Evolutionary conservation across 2,888 invertebrate species (phyloP).

Genomic region (Aradus depressus): DNA sequence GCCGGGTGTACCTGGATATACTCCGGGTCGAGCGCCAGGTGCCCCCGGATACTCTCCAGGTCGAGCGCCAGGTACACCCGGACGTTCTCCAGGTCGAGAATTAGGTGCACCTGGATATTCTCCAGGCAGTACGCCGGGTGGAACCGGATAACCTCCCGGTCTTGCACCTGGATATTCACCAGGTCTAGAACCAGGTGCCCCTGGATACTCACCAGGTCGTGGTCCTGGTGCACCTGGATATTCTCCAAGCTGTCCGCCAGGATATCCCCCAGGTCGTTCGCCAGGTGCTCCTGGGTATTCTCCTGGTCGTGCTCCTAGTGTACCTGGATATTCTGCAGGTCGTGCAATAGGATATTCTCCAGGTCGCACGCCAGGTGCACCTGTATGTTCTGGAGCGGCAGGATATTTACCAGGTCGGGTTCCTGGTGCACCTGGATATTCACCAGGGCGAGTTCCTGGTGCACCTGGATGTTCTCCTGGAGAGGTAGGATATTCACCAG

Average conservation of each 20-base stretch:
- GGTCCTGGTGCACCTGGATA: conserved; percentile 1
- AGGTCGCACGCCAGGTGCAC: not conserved
- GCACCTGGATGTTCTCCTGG: conserved; percentile 18
- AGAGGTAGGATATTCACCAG: conserved; percentile 18
- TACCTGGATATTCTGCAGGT: conserved; percentile 26
- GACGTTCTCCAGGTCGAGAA: conserved; percentile 21
- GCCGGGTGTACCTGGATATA: conserved; percentile 9
- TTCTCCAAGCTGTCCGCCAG: conserved; percentile 26
- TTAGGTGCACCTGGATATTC: conserved; percentile 26
- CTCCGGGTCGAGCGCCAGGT: conserved; percentile 19
- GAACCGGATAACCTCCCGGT: conserved; percentile 25
- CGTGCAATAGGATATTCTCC: conserved; percentile 7
- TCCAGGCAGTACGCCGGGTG: too few relatives aligned
- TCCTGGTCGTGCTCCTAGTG: conserved; percentile 17
- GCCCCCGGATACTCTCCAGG: conserved; percentile 15
- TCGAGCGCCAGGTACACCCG: conserved; percentile 14
- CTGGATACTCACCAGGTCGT: conserved; percentile 19
- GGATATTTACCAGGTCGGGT: conserved; percentile 25
- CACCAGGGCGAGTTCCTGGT: conserved; percentile 7
- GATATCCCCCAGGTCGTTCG: conserved; percentile 11
- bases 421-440: conserved; percentile 18
- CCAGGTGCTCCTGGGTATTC: conserved; percentile 16
- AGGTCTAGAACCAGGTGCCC: conserved; percentile 16
- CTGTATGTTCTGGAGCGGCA: conserved; percentile 18
- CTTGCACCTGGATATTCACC: conserved; percentile 22